phyloP scores from a whole-genome alignment of 2,113 vertebrate species.

The Cebidichthys violaceus region DNA sequence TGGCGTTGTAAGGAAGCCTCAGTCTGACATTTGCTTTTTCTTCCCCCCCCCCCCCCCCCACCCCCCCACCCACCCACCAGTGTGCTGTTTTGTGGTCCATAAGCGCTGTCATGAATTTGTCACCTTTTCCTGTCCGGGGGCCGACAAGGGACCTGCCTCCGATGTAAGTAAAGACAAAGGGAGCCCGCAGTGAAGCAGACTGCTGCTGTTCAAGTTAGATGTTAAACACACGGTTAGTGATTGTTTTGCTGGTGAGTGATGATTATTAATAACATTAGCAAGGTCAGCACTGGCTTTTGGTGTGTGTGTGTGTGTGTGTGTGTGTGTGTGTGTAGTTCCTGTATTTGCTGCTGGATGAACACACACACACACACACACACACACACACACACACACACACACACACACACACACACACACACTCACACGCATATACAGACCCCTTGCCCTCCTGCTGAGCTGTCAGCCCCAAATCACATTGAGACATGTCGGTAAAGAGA shows the following conservation, averaged over 20 bases:
- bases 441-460: conserved; percentile 47
- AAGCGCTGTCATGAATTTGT: conserved; percentile 87
- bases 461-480: conserved; percentile 43
- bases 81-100: conserved; percentile 85
- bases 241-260: conserved; percentile 33
- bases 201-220: conserved; percentile 29
- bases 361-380: conserved; percentile 4
- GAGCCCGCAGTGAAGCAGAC: neutral
- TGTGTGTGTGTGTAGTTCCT: conserved; percentile 14
- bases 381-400: conserved; percentile 3
- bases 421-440: neutral
- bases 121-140: conserved; percentile 84
- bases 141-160: conserved; percentile 83
- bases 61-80: conserved; percentile 48
- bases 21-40: conserved; percentile 19
- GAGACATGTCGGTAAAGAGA: conserved; percentile 38
- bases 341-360: conserved; percentile 3
- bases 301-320: neutral
- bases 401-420: neutral
- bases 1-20: neutral
- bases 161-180: conserved; percentile 74
- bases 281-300: conserved; percentile 49
- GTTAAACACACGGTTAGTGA: conserved; percentile 31
- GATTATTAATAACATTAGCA: conserved; percentile 48
- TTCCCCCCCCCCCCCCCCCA: neutral